Evolutionary conservation across 2,797 vertebrate species (phyloP).

Genomic region (Menidia menidia): DNA sequence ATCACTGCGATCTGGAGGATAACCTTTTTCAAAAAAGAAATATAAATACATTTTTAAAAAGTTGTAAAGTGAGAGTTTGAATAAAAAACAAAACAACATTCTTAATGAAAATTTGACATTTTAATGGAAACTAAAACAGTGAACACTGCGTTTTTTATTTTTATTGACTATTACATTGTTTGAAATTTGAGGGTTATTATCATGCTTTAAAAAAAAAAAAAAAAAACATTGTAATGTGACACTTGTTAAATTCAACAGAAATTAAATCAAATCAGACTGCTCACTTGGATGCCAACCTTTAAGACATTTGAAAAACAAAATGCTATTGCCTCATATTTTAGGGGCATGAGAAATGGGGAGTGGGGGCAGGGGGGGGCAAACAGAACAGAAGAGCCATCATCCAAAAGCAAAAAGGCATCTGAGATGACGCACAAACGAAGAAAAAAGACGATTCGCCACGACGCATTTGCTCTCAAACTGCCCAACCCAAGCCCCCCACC

Average conservation of each 20-base stretch:
- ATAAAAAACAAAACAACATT: constrained; percentile 28
- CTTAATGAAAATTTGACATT: constrained; percentile 80
- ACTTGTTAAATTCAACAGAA: constrained; percentile 68
- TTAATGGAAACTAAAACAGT: constrained; percentile 85
- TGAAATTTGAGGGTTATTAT: constrained; percentile 79
- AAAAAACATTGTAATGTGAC: constrained; percentile 68
- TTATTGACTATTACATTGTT: constrained; percentile 78
- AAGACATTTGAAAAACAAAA: constrained; percentile 70
- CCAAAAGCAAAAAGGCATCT: constrained; percentile 54
- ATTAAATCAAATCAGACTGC: constrained; percentile 64
- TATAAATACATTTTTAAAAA: too few relatives aligned
- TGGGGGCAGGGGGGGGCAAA: neutral
- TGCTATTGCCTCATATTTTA: constrained; percentile 57
- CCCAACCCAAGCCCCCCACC: constrained; percentile 25
- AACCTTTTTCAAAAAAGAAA: too few relatives aligned
- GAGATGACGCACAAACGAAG: constrained; percentile 47
- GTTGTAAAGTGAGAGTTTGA: neutral
- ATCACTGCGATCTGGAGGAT: too few relatives aligned
- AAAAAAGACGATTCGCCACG: constrained; percentile 46
- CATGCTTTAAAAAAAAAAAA: constrained; percentile 69
- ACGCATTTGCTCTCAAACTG: constrained; percentile 21
- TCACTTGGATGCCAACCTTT: constrained; percentile 71
- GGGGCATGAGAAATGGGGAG: constrained; percentile 32
- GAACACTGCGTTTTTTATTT: constrained; percentile 71
- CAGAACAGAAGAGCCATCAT: constrained; percentile 41